Conservation (phyloP, 2,797 vertebrate species). For the Galaxias olidus region DNA sequence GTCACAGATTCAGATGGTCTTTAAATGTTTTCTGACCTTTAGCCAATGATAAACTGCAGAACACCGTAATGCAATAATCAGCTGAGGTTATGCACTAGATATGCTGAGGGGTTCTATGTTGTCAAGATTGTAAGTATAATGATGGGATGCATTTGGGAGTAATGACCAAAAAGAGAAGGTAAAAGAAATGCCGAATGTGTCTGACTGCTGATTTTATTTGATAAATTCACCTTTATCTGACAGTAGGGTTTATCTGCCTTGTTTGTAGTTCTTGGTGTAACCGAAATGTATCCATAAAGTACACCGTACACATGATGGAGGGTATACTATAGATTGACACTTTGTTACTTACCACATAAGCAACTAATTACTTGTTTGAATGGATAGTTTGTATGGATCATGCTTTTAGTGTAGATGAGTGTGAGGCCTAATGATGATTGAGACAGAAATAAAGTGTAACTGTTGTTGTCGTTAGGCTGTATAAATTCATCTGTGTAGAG, state of each 20-base stretch:
- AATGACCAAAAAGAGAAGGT: conserved; percentile 8
- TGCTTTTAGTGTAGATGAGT: conserved; percentile 26
- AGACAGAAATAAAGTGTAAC: conserved; percentile 41
- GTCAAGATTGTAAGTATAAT: too few species aligned
- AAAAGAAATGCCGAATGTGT: neutral
- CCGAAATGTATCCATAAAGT: conserved; percentile 1
- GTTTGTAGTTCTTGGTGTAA: conserved; percentile 2
- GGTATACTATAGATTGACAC: conserved; percentile 22
- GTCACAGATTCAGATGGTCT: too few species aligned
- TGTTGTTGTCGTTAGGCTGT: conserved; percentile 60
- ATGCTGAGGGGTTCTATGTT: too few species aligned
- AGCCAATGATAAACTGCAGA: too few species aligned
- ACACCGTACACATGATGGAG: conserved; percentile 11
- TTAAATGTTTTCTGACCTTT: too few species aligned
- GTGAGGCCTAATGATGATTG: conserved; percentile 26
- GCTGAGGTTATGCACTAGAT: neutral
- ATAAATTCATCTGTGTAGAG: conserved; percentile 70
- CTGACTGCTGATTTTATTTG: too few species aligned
- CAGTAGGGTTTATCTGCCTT: conserved; percentile 2
- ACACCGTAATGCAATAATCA: too few species aligned
- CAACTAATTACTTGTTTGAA: conserved; percentile 34
- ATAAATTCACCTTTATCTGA: neutral
- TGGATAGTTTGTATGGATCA: conserved; percentile 28
- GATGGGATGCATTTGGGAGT: neutral
- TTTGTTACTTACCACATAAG: conserved; percentile 29